phyloP scores from a whole-genome alignment of 2,888 invertebrate genomes.

The Notocelia uddmanniana region DNA sequence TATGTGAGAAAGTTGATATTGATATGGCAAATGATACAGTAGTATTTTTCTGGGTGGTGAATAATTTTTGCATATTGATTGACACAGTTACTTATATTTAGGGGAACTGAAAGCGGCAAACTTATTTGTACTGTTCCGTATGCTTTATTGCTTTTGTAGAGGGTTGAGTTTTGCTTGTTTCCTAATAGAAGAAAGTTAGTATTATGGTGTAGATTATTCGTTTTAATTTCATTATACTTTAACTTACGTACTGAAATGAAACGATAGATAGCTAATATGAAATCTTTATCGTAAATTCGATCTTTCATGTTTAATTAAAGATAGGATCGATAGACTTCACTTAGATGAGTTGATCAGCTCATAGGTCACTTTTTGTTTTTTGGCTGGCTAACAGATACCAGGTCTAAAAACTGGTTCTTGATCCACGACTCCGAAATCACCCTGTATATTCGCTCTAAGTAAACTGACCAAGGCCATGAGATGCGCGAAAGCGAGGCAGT shows the following conservation, averaged over 20 bases:
- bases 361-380: no score
- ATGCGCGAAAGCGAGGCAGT: no score
- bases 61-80: conserved; percentile 42
- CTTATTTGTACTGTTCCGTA: neutral
- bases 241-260: neutral
- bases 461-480: no score
- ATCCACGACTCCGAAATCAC: no score
- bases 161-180: conserved; percentile 12
- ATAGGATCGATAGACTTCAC: no score
- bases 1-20: conserved; percentile 19
- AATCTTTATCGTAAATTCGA: neutral
- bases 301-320: neutral
- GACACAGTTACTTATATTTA: conserved; percentile 20
- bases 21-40: neutral
- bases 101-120: conserved; percentile 3
- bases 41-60: conserved; percentile 32
- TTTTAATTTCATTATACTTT: neutral
- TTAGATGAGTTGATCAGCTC: no score
- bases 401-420: no score
- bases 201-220: neutral
- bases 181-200: neutral
- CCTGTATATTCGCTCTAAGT: no score
- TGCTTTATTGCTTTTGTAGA: neutral
- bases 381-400: no score
- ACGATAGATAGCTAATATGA: neutral